These are phyloP conservation scores for Ia io DNA, from an alignment of 2,113 vertebrate genomes.

Conservation along the genomic window DNA sequence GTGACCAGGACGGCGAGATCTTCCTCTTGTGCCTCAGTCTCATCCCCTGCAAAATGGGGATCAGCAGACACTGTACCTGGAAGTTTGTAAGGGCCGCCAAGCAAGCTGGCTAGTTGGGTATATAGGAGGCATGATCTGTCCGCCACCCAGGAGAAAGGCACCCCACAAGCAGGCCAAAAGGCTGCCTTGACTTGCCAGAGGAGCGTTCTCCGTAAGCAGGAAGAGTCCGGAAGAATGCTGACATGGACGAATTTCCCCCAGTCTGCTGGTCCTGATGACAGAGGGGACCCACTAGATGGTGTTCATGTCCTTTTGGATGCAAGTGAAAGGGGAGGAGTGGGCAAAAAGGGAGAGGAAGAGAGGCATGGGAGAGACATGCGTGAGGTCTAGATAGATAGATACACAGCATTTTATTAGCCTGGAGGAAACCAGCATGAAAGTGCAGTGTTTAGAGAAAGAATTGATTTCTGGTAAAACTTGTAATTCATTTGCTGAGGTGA, in stretches of 20 bases:
- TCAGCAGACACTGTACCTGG: not conserved
- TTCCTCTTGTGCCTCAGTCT: constrained; percentile 26
- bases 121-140: not conserved
- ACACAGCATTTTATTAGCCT: not conserved
- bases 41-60: not conserved
- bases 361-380: not conserved
- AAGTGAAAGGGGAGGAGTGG: not conserved
- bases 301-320: not conserved
- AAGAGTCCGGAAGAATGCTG: not conserved
- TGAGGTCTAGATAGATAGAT: not conserved
- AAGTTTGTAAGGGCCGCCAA: not conserved
- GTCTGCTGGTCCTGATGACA: not conserved
- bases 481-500: not conserved
- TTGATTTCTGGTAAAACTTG: not conserved
- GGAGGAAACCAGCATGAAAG: not conserved
- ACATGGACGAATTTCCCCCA: not conserved
- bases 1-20: not conserved
- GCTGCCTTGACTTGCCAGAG: constrained; percentile 29
- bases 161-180: not conserved
- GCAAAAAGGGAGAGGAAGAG: not conserved
- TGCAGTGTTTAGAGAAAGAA: not conserved
- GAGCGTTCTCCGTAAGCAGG: not conserved
- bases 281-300: not conserved
- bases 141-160: constrained; percentile 28
- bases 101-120: not conserved